Evolutionary conservation across 1,140 invertebrate species (phyloP).

Genomic region (Drosophila chauvacae): DNA sequence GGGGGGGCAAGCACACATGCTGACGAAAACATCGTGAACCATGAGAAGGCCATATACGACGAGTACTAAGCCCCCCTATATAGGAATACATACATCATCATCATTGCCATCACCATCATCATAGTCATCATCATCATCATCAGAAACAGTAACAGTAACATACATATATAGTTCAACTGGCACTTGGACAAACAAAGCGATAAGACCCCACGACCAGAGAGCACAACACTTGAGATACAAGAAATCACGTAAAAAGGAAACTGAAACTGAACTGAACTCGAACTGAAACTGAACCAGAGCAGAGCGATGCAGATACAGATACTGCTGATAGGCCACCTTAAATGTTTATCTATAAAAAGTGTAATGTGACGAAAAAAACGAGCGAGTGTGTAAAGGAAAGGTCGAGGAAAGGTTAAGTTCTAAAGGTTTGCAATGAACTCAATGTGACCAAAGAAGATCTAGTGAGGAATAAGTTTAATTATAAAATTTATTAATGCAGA

Average conservation of each 20-base stretch:
- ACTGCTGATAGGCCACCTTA: constrained; percentile 55
- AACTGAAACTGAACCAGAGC: constrained; percentile 28
- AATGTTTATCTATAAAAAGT: constrained; percentile 63
- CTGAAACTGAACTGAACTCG: constrained; percentile 42
- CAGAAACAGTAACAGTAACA: constrained; percentile 12
- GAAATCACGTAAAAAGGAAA: constrained; percentile 65
- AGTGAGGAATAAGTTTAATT: not conserved
- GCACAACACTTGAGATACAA: constrained; percentile 71
- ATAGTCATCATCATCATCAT: constrained; percentile 5
- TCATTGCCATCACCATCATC: constrained; percentile 5
- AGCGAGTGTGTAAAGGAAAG: not conserved
- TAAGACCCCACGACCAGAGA: constrained; percentile 61
- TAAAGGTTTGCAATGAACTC: not conserved
- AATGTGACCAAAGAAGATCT: not conserved
- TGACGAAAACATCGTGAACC: constrained; percentile 49
- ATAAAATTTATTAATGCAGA: not conserved
- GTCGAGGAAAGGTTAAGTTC: constrained; percentile 24
- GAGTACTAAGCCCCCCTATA: constrained; percentile 55
- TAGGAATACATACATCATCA: constrained; percentile 43
- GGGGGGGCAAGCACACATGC: constrained; percentile 9
- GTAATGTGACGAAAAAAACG: constrained; percentile 30
- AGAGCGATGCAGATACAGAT: constrained; percentile 52
- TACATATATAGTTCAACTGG: constrained; percentile 61
- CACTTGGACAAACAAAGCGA: constrained; percentile 70
- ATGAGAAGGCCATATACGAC: constrained; percentile 52